phyloP scores from a whole-genome alignment of 92 coral and sea anemone genomes.

The Metridium senile region DNA sequence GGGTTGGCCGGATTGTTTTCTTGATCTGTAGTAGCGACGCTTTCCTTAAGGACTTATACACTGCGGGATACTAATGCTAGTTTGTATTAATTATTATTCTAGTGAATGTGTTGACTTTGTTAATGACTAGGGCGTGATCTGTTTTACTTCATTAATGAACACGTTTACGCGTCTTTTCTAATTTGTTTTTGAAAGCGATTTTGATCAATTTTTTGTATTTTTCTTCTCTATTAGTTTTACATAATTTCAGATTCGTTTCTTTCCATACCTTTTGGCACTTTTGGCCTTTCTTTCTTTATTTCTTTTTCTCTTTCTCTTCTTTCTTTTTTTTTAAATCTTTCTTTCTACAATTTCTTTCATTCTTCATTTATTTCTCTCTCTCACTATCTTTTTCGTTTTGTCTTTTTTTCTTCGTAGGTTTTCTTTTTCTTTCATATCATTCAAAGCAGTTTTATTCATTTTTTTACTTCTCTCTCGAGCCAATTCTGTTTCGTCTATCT shows the following conservation, averaged over 20 bases:
- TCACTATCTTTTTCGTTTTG: not conserved
- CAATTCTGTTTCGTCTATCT: no score
- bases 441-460: not conserved
- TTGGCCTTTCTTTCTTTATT: no score
- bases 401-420: not conserved
- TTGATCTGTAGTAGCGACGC: not conserved
- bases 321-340: no score
- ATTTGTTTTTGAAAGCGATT: no score
- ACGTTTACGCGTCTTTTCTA: no score
- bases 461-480: not conserved
- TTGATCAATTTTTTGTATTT: no score
- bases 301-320: no score
- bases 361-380: not conserved
- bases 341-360: not conserved
- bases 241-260: no score
- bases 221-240: no score
- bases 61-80: not conserved
- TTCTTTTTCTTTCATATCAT: no score
- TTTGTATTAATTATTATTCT: no score
- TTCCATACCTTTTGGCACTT: no score
- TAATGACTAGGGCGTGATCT: not conserved
- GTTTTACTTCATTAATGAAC: not conserved
- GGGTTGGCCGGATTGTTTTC: not conserved
- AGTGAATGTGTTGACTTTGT: not conserved
- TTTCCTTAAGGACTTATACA: not conserved